Conservation (phyloP, 2,888 invertebrate species). For the Hoplodrina ambigua region DNA sequence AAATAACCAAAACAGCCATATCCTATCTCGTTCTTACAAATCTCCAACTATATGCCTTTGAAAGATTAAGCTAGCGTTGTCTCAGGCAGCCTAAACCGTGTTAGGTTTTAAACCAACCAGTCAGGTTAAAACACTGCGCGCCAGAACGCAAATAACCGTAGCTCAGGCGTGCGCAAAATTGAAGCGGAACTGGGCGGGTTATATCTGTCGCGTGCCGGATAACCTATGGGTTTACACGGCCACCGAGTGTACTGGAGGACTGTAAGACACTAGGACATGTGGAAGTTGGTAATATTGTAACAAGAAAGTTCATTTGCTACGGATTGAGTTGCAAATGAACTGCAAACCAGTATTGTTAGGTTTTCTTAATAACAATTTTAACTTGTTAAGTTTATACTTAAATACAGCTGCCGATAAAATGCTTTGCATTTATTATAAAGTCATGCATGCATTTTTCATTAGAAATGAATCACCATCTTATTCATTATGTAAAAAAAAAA, state of each 20-base stretch:
- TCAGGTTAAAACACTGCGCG: conserved; percentile 34
- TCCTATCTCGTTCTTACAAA: too few species aligned
- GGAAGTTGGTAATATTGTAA: neutral
- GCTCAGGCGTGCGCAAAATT: conserved; percentile 44
- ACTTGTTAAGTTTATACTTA: too few species aligned
- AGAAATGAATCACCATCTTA: too few species aligned
- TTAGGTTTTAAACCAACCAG: conserved; percentile 21
- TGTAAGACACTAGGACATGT: conserved; percentile 12
- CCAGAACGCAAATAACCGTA: conserved; percentile 45
- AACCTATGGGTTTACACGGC: conserved; percentile 44
- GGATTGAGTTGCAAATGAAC: neutral
- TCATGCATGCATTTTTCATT: too few species aligned
- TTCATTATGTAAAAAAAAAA: too few species aligned
- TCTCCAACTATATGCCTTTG: neutral
- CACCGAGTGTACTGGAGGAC: conserved; percentile 13
- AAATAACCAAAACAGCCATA: too few species aligned
- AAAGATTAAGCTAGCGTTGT: neutral
- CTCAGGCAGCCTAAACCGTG: neutral
- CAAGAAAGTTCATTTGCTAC: conserved; percentile 6
- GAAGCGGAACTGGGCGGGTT: conserved; percentile 49
- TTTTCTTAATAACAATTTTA: too few species aligned
- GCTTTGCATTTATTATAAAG: too few species aligned
- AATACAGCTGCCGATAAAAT: too few species aligned
- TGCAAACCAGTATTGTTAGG: too few species aligned
- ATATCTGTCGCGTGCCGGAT: conserved; percentile 40